A percentile compares a stretch with the other conserved stretches of the same genome.
Evolutionary conservation across 2,888 invertebrate species (phyloP).

Genomic region (Lepeophtheirus nordmannii): DNA sequence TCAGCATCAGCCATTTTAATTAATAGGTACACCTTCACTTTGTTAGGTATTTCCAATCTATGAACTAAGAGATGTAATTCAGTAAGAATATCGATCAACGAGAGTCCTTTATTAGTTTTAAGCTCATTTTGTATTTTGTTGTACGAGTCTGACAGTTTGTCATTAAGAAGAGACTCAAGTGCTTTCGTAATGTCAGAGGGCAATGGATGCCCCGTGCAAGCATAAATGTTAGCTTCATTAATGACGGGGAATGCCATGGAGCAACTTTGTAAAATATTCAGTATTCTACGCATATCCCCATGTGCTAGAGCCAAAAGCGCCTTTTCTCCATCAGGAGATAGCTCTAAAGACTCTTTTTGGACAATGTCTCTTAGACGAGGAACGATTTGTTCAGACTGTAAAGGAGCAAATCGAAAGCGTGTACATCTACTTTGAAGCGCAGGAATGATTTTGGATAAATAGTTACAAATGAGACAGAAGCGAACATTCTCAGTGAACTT

Average conservation of each 20-base stretch:
- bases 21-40: conserved; percentile 42
- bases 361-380: conserved; percentile 69
- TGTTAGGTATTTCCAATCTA: conserved; percentile 39
- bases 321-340: conserved; percentile 70
- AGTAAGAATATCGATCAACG: conserved; percentile 65
- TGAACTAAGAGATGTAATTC: conserved; percentile 75
- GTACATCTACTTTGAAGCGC: conserved; percentile 96
- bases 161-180: conserved; percentile 66
- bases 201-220: conserved; percentile 90
- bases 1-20: conserved; percentile 81
- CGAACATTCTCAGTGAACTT: conserved; percentile 96
- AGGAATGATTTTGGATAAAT: conserved; percentile 93
- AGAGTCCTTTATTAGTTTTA: conserved; percentile 74
- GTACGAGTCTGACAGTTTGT: conserved; percentile 55
- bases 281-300: conserved; percentile 93
- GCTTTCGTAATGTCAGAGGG: conserved; percentile 73
- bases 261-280: conserved; percentile 91
- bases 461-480: conserved; percentile 98
- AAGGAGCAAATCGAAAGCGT: conserved; percentile 82
- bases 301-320: conserved; percentile 74
- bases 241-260: conserved; percentile 74
- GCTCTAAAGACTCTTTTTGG: conserved; percentile 46
- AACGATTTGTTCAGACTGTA: conserved; percentile 66
- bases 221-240: conserved; percentile 77
- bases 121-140: conserved; percentile 52